These are phyloP conservation scores for Planococcus citri DNA, from an alignment of 1,140 invertebrate genomes.

Conservation along the genomic window DNA sequence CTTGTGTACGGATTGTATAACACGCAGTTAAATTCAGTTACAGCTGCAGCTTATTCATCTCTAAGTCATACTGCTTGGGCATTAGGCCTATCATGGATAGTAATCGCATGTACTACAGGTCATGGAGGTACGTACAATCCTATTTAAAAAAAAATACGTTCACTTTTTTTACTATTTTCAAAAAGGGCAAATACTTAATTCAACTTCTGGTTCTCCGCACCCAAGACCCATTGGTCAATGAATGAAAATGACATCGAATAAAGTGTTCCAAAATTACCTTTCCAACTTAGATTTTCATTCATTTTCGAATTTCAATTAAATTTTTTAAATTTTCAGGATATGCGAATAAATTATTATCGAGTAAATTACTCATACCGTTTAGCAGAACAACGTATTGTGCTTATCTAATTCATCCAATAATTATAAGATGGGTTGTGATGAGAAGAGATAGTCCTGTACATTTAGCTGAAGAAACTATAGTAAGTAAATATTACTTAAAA, in stretches of 20 bases:
- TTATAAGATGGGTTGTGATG: slow-evolving; percentile 60
- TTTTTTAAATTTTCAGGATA: slow-evolving; percentile 21
- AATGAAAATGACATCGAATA: background rate
- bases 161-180: background rate
- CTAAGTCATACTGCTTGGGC: slow-evolving; percentile 76
- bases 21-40: slow-evolving; percentile 48
- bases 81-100: slow-evolving; percentile 67
- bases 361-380: slow-evolving; percentile 64
- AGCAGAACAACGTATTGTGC: slow-evolving; percentile 73
- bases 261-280: no score
- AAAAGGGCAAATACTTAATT: background rate
- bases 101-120: slow-evolving; percentile 75
- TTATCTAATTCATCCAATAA: slow-evolving; percentile 66
- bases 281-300: background rate
- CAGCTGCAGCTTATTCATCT: slow-evolving; percentile 65
- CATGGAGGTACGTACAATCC: slow-evolving; percentile 51
- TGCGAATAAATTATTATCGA: slow-evolving; percentile 40
- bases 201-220: no score
- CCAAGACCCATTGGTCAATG: no score
- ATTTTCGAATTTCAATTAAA: background rate
- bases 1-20: slow-evolving; percentile 65
- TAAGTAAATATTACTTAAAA: slow-evolving; percentile 33
- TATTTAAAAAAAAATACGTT: background rate
- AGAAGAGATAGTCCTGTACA: slow-evolving; percentile 64
- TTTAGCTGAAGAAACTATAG: slow-evolving; percentile 58